Conservation (phyloP, 2,797 vertebrate genomes). For the Pelodytes ibericus region DNA sequence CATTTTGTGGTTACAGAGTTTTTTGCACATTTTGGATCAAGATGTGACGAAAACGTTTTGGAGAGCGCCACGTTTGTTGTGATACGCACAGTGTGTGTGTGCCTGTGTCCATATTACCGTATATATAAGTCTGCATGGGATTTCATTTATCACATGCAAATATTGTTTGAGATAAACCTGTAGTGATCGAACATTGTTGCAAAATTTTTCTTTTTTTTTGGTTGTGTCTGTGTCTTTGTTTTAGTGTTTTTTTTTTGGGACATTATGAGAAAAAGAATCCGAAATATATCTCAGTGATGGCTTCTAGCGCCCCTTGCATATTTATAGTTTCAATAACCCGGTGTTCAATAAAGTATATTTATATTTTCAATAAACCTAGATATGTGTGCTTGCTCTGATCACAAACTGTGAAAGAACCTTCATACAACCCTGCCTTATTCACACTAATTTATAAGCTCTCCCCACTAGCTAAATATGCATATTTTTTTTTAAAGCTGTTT, state of each 20-base stretch:
- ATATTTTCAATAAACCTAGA: slow-evolving; percentile 51
- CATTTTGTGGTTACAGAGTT: neutral
- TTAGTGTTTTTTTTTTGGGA: slow-evolving; percentile 9
- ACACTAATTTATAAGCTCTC: slow-evolving; percentile 52
- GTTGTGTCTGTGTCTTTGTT: slow-evolving; percentile 2
- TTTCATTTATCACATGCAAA: neutral
- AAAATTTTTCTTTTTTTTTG: too few relatives aligned
- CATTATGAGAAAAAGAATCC: slow-evolving; percentile 2
- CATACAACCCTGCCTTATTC: slow-evolving; percentile 50
- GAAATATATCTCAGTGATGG: slow-evolving; percentile 33
- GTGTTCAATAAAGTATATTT: slow-evolving; percentile 53
- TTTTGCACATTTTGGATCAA: neutral
- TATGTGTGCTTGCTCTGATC: slow-evolving; percentile 16
- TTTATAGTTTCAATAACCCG: slow-evolving; percentile 54
- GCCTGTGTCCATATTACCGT: neutral
- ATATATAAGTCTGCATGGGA: neutral
- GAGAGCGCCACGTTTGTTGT: neutral
- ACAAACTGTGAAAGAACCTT: slow-evolving; percentile 53
- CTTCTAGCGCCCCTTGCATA: slow-evolving; percentile 17
- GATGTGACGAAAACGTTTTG: neutral
- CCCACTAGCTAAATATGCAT: slow-evolving; percentile 40
- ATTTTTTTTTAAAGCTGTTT: slow-evolving; percentile 22
- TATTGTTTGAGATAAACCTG: neutral
- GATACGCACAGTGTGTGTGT: neutral
- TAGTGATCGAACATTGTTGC: neutral